These are phyloP conservation scores for Nemotelus pantherinus DNA, from an alignment of 2,888 invertebrate genomes.

Conservation along the genomic window DNA sequence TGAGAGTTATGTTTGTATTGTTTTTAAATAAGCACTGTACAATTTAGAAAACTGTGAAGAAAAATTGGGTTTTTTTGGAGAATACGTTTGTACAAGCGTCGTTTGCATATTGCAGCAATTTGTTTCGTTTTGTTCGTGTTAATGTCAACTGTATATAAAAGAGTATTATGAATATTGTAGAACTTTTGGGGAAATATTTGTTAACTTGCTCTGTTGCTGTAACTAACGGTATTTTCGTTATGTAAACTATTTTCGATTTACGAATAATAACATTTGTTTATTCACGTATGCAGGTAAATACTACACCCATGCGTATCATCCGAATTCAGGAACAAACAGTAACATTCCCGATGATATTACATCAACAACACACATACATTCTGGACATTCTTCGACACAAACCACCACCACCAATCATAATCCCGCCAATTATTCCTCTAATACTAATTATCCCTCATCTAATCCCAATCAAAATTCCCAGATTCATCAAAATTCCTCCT, in stretches of 20 bases:
- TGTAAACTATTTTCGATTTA: background rate
- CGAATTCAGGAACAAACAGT: constrained; percentile 10
- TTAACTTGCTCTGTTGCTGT: constrained; percentile 25
- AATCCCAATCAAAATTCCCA: constrained; percentile 49
- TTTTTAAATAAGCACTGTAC: no score
- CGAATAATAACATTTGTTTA: background rate
- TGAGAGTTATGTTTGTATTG: no score
- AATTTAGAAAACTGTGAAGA: no score
- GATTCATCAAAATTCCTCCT: constrained; percentile 20
- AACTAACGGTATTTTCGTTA: constrained; percentile 4
- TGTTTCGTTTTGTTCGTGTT: no score
- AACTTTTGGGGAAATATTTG: background rate
- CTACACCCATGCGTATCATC: constrained; percentile 45
- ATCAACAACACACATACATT: constrained; percentile 22
- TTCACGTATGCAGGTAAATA: constrained; percentile 45
- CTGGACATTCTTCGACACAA: constrained; percentile 7
- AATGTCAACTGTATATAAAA: no score
- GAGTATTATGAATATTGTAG: no score
- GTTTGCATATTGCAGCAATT: no score
- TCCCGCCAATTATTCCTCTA: constrained; percentile 43
- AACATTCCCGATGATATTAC: constrained; percentile 47
- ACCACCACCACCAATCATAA: background rate
- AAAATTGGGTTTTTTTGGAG: no score
- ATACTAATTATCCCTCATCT: constrained; percentile 41
- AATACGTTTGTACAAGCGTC: no score